These are phyloP conservation scores for Phrynocephalus guinanensis DNA, from an alignment of 2,797 vertebrate species.

Conservation along the genomic window DNA sequence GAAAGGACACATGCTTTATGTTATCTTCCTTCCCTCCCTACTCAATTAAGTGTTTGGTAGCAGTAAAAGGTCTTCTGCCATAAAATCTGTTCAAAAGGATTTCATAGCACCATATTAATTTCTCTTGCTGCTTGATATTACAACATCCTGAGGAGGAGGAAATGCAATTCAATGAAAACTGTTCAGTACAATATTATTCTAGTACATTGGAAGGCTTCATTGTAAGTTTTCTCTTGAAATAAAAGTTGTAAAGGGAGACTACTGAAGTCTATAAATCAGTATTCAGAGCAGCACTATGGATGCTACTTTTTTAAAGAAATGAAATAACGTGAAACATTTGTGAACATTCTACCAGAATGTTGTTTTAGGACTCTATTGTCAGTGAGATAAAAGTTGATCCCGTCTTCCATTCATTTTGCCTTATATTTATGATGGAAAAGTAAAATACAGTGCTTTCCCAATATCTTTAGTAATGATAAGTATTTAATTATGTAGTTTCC, in stretches of 20 bases:
- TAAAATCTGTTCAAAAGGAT: slow-evolving; percentile 44
- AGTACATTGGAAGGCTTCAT: slow-evolving; percentile 51
- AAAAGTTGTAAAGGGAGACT: slow-evolving; percentile 57
- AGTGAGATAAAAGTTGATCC: slow-evolving; percentile 61
- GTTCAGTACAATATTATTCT: slow-evolving; percentile 41
- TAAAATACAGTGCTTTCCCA: slow-evolving; percentile 67
- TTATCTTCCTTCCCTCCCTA: neutral
- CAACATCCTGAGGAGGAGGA: slow-evolving; percentile 32
- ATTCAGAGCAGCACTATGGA: too few species aligned
- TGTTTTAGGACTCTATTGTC: slow-evolving; percentile 63
- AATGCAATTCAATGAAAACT: slow-evolving; percentile 32
- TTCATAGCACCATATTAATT: slow-evolving; percentile 43
- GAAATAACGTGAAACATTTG: slow-evolving; percentile 51
- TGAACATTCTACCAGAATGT: slow-evolving; percentile 60
- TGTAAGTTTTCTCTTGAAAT: slow-evolving; percentile 58
- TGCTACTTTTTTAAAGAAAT: slow-evolving; percentile 50
- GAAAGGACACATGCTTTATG: slow-evolving; percentile 29
- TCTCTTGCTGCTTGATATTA: slow-evolving; percentile 32
- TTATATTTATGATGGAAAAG: slow-evolving; percentile 71
- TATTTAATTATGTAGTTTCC: slow-evolving; percentile 62
- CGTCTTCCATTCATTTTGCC: slow-evolving; percentile 63
- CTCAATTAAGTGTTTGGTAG: slow-evolving; percentile 12
- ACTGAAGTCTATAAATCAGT: slow-evolving; percentile 69
- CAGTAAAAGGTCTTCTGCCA: slow-evolving; percentile 17
- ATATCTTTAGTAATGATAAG: slow-evolving; percentile 63